These are phyloP conservation scores for Nettapus auritus DNA, from an alignment of 2,113 vertebrate genomes.

Conservation along the genomic window DNA sequence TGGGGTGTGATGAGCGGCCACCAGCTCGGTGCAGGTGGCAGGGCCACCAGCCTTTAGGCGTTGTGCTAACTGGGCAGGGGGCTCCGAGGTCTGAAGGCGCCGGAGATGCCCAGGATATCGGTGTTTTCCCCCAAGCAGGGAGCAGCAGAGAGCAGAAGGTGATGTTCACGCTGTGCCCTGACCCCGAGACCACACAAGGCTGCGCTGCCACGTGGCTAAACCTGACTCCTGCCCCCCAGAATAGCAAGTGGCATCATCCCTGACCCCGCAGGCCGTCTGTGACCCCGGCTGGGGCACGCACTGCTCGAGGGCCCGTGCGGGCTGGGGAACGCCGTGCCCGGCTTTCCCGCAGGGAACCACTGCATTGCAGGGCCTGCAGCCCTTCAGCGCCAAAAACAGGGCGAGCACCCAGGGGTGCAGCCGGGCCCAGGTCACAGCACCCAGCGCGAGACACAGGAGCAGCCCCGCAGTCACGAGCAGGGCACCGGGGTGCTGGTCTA, in stretches of 20 bases:
- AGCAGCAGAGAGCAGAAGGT: neutral
- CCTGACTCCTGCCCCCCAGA: neutral
- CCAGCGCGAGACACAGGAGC: neutral
- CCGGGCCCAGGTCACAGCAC: neutral
- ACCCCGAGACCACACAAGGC: neutral
- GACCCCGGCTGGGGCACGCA: rapidly evolving
- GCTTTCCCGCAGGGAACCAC: no score
- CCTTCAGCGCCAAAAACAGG: no score
- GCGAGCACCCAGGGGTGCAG: neutral
- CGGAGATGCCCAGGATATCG: neutral
- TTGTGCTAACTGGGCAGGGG: no score
- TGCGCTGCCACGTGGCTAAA: neutral
- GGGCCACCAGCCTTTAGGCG: no score
- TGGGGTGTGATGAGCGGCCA: no score
- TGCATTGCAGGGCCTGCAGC: no score
- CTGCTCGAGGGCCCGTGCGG: neutral
- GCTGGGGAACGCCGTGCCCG: neutral
- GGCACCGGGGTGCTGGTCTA: neutral
- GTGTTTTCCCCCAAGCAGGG: neutral
- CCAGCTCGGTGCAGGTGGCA: no score
- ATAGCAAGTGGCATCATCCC: neutral
- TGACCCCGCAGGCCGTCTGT: neutral
- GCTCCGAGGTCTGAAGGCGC: neutral
- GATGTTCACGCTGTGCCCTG: neutral
- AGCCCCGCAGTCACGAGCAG: neutral